A percentile compares a stretch with the other conserved stretches of the same genome.
Conservation (phyloP, 2,888 invertebrate genomes). For the Phortica okadai region DNA sequence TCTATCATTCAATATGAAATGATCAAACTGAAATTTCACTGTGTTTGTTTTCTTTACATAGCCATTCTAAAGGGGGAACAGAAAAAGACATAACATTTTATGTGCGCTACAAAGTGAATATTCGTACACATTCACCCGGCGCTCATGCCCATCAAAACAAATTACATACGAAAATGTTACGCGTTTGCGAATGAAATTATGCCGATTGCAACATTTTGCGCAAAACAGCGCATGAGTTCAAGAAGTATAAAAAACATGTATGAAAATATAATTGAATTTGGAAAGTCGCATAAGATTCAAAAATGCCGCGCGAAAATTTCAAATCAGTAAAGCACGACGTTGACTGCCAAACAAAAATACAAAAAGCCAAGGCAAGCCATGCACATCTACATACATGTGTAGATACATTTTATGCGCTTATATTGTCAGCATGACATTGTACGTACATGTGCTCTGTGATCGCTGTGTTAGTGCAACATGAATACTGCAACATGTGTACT, state of each 20-base stretch:
- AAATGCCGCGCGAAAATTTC: constrained; percentile 13
- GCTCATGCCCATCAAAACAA: neutral
- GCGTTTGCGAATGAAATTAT: neutral
- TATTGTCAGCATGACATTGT: constrained; percentile 61
- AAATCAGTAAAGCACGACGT: neutral
- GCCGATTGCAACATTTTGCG: neutral
- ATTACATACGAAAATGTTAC: constrained; percentile 1
- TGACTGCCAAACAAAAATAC: neutral
- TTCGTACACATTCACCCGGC: neutral
- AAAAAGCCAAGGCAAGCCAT: neutral
- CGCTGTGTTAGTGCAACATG: constrained; percentile 15
- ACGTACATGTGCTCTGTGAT: neutral
- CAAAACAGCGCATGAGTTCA: neutral
- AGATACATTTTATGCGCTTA: constrained; percentile 48
- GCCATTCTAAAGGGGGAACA: no score
- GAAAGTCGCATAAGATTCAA: constrained; percentile 57
- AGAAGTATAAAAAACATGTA: neutral
- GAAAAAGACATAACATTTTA: constrained; percentile 9
- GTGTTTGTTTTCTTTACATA: no score
- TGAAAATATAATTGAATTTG: constrained; percentile 52
- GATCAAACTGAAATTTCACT: no score
- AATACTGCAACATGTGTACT: constrained; percentile 53
- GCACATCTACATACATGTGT: neutral
- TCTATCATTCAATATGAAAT: no score
- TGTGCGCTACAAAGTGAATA: neutral